Evolutionary conservation across 2,888 invertebrate species (phyloP), one percentile per base, ranked within the genome.

Genomic region (Parnassius glacialis): DNA sequence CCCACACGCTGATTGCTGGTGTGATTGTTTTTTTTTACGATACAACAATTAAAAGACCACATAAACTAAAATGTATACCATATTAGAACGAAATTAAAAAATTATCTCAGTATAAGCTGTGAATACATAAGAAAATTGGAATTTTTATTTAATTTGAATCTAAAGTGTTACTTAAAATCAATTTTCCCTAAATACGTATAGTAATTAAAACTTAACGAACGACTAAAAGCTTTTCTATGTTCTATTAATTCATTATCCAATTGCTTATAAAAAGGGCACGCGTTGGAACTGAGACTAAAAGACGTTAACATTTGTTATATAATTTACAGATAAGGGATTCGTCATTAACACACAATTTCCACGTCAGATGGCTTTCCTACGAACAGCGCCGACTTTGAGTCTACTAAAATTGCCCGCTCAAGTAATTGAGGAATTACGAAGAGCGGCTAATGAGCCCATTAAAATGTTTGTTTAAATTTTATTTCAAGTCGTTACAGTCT

Each of bases 311-410:
- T 64, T 20, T 20, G n/a, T 41, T 34, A 42, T n/a, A 50, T 12
- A 41, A 52, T 52, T 25, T 48, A 70, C 62, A 58, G 41, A 68
- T 74, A 57, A 64, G 70, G 67, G 69, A 73, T 25, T 16, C 43
- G 56, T 56, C 61, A 69, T 71, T 74, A 69, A 75, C 77, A 82
- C 78, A 83, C 84, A 80, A 83, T 85, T 86, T 82, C 81, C 84
- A 85, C 84, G 82, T 84, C 83, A 84, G 74, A 76, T 83, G 81
- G 77, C 76, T 79, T 80, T 77, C 70, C 75, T 73, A 72, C 70
- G 71, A 69, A 70, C 71, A 67, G 70, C 67, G 69, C 72, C 78
- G 81, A 74, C 72, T 75, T 83, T 82, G 76, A 77, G 75, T 68
- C 71, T 65, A 70, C 64, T 77, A 75, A 80, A 83, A 80, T 82